A percentile compares a stretch with the other conserved stretches of the same genome.
phyloP scores from a whole-genome alignment of 2,113 vertebrate genomes.

The Tiliqua scincoides region DNA sequence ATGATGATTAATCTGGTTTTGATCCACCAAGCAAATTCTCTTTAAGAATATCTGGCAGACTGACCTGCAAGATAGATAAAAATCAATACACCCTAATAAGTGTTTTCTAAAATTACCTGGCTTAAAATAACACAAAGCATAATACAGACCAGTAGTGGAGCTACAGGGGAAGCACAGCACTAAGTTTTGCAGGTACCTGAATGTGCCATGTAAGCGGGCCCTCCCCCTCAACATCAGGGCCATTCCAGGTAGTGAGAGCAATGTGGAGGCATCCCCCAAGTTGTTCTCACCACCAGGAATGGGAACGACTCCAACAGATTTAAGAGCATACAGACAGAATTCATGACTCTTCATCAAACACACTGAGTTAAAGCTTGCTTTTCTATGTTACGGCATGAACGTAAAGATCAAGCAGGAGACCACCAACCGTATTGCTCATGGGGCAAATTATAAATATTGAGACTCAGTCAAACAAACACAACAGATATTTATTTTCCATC shows the following conservation, averaged over 20 bases:
- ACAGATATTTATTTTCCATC: background rate
- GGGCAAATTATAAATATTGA: background rate
- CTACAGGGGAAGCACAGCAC: too few species aligned
- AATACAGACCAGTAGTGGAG: too few species aligned
- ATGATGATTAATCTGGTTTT: background rate
- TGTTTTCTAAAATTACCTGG: background rate
- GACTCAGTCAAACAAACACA: background rate
- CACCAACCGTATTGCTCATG: background rate
- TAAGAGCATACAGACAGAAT: too few species aligned
- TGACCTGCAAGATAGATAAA: background rate
- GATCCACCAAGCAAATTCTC: conserved; percentile 4
- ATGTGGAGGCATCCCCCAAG: too few species aligned
- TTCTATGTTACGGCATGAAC: background rate
- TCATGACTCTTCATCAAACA: background rate
- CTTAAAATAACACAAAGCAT: background rate
- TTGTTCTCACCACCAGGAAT: too few species aligned
- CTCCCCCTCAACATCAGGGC: too few species aligned
- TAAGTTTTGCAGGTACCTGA: too few species aligned
- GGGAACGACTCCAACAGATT: too few species aligned
- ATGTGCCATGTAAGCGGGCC: too few species aligned
- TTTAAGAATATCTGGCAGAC: background rate
- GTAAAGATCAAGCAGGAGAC: background rate
- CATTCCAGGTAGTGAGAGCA: too few species aligned
- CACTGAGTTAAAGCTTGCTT: background rate
- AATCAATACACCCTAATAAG: background rate